These are phyloP conservation scores for Sycobia sp. DNA, from an alignment of 1,140 invertebrate species.

Conservation along the genomic window DNA sequence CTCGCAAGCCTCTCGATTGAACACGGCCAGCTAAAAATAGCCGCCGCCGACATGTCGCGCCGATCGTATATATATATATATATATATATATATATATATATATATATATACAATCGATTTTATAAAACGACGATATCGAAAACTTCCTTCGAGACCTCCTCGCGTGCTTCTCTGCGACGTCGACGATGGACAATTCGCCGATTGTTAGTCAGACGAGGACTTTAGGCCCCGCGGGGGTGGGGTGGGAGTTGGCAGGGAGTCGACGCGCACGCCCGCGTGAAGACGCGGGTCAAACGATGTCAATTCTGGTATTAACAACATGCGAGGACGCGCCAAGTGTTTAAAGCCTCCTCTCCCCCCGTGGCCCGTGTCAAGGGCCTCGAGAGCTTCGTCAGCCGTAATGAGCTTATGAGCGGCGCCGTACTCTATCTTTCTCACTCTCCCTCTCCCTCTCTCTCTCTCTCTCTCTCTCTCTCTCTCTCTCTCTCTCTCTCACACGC, in stretches of 20 bases:
- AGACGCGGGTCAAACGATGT: slow-evolving; percentile 57
- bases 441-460: background rate
- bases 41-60: background rate
- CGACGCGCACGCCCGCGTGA: slow-evolving; percentile 36
- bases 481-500: background rate
- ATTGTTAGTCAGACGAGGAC: slow-evolving; percentile 40
- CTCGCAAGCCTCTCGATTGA: background rate
- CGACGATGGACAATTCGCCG: slow-evolving; percentile 22
- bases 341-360: too few species aligned
- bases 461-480: background rate
- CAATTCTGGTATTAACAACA: slow-evolving; percentile 57
- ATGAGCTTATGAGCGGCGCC: slow-evolving; percentile 47
- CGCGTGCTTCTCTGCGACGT: background rate
- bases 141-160: slow-evolving; percentile 5
- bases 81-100: too few species aligned
- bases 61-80: too few species aligned
- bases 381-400: slow-evolving; percentile 40
- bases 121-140: slow-evolving; percentile 19
- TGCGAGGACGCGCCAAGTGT: slow-evolving; percentile 40
- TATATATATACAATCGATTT: slow-evolving; percentile 14
- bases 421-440: background rate
- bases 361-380: slow-evolving; percentile 50
- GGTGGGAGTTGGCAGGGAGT: slow-evolving; percentile 1
- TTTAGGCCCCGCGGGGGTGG: too few species aligned
- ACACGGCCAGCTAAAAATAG: slow-evolving; percentile 7